Evolutionary conservation across 2,888 invertebrate species (phyloP).

Genomic region (Conistra vaccinii): DNA sequence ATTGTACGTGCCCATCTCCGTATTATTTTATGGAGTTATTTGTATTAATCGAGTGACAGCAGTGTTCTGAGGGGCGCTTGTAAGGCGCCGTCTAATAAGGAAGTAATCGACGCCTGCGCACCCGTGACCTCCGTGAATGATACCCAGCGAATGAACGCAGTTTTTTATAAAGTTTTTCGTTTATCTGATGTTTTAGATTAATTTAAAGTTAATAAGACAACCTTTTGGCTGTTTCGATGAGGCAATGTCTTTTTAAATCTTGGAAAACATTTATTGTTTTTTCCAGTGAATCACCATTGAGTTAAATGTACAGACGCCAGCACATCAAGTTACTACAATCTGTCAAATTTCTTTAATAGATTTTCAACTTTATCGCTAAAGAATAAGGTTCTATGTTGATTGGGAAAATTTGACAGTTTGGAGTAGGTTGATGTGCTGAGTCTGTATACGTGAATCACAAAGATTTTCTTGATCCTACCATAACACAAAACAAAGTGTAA

Average conservation of each 20-base stretch:
- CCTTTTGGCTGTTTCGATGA: background rate
- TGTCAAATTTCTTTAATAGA: too few species aligned
- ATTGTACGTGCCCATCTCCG: slow-evolving; percentile 4
- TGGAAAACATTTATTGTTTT: background rate
- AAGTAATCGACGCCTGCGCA: slow-evolving; percentile 66
- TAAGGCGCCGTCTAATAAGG: slow-evolving; percentile 67
- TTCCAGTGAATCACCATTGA: background rate
- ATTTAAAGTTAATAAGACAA: background rate
- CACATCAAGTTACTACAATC: too few species aligned
- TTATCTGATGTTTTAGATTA: slow-evolving; percentile 5
- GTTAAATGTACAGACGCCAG: too few species aligned
- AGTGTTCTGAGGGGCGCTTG: slow-evolving; percentile 39
- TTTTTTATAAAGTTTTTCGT: slow-evolving; percentile 13
- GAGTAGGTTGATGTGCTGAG: too few species aligned
- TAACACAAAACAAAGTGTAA: background rate
- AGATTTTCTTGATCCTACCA: background rate
- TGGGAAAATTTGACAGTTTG: too few species aligned
- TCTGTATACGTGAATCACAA: background rate
- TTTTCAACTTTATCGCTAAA: too few species aligned
- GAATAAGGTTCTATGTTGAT: too few species aligned
- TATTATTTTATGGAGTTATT: slow-evolving; percentile 37
- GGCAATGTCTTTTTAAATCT: background rate
- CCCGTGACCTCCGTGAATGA: slow-evolving; percentile 65
- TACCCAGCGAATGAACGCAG: slow-evolving; percentile 46
- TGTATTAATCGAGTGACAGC: slow-evolving; percentile 40